phyloP scores from a whole-genome alignment of 2,113 vertebrate species.

The Donacobius atricapilla region DNA sequence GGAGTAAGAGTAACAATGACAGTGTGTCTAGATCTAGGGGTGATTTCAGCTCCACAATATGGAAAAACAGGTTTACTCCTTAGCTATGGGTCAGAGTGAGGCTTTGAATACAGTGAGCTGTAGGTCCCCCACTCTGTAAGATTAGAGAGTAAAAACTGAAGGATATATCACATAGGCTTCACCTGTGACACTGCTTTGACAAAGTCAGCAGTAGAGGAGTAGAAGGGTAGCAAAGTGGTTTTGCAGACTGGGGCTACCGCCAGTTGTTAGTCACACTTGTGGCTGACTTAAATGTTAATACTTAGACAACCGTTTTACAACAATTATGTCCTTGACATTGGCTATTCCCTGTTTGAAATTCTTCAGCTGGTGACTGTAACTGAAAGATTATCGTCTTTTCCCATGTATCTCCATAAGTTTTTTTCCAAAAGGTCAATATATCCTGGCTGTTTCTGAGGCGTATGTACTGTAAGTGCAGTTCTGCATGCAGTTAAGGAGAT shows the following conservation, averaged over 20 bases:
- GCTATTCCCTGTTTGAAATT: not conserved
- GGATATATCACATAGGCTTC: not conserved
- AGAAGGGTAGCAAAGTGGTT: not conserved
- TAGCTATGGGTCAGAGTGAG: accelerated
- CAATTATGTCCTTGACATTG: not conserved
- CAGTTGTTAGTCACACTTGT: not conserved
- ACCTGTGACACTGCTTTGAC: not conserved
- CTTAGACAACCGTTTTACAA: not conserved
- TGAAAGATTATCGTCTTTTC: not conserved
- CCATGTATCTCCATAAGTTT: not conserved
- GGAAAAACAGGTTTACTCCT: not conserved
- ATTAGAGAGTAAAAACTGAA: not conserved
- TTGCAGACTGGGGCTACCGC: not conserved
- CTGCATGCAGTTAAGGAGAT: not conserved
- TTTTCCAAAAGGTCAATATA: not conserved
- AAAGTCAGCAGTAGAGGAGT: not conserved
- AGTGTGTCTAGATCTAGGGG: not conserved
- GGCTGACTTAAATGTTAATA: not conserved
- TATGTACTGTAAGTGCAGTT: not conserved
- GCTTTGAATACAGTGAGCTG: not conserved
- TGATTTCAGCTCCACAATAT: not conserved
- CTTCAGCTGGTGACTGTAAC: not conserved
- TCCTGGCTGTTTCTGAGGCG: not conserved
- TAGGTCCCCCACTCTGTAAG: not conserved
- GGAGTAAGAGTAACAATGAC: not conserved